These are phyloP conservation scores for Murina feae DNA, from an alignment of 2,113 vertebrate genomes.

Conservation along the genomic window DNA sequence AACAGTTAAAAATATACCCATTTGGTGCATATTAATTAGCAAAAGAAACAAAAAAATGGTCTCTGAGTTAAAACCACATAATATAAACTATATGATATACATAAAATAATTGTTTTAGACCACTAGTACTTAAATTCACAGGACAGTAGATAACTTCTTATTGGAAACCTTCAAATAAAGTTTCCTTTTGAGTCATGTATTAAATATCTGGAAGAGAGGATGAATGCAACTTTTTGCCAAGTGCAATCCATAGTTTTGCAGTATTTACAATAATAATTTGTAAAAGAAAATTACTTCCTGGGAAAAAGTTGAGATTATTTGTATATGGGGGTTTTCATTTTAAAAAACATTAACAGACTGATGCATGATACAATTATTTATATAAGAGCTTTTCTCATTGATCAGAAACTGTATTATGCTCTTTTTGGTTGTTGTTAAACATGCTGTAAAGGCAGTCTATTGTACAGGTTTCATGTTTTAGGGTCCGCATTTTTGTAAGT, in stretches of 20 bases:
- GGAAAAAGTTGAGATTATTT: conserved; percentile 25
- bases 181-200: not conserved
- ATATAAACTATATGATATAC: not conserved
- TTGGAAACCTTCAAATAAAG: not conserved
- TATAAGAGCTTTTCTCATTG: conserved; percentile 29
- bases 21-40: not conserved
- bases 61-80: not conserved
- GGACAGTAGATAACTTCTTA: not conserved
- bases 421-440: not conserved
- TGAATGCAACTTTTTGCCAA: not conserved
- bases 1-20: not conserved
- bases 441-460: not conserved
- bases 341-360: not conserved
- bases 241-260: not conserved
- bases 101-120: not conserved
- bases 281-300: not conserved
- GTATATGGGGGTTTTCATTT: not conserved
- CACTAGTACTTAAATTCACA: not conserved
- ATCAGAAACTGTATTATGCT: not conserved
- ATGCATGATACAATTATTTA: not conserved
- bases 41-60: not conserved
- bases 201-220: not conserved
- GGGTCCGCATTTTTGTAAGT: not conserved
- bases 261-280: conserved; percentile 23
- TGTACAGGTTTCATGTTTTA: conserved; percentile 1